Percentiles rank a stretch among this genome's conserved stretches.
phyloP scores from a whole-genome alignment of 2,113 vertebrate genomes.

The Aspidoscelis tigris region DNA sequence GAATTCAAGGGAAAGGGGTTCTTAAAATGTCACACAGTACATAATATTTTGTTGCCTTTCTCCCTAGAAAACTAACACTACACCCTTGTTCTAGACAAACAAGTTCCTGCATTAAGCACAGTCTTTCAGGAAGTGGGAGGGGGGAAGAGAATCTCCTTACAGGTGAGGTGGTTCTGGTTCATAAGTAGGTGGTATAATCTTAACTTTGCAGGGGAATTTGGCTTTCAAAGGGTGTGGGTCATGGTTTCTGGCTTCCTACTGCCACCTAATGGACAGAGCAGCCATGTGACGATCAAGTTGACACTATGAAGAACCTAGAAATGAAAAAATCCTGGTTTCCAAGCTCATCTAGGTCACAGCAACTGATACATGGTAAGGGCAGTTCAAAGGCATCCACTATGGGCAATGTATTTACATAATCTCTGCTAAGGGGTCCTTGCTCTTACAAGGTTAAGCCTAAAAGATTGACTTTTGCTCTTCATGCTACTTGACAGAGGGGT shows the following conservation, averaged over 20 bases:
- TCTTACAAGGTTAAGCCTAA: background rate
- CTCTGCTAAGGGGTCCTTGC: background rate
- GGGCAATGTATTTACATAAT: slow-evolving; percentile 2
- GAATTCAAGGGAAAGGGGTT: background rate
- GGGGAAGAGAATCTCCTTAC: background rate
- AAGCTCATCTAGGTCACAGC: background rate
- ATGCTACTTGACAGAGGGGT: background rate
- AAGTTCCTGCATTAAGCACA: background rate
- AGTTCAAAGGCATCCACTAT: slow-evolving; percentile 29
- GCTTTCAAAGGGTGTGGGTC: background rate
- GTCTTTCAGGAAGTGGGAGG: background rate
- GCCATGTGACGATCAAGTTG: background rate
- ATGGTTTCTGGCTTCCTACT: background rate
- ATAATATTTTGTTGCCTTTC: background rate
- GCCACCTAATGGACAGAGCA: slow-evolving; percentile 25
- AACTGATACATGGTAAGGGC: background rate
- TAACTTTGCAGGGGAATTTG: background rate
- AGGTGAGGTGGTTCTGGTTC: background rate
- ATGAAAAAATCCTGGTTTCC: rapidly evolving
- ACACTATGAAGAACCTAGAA: background rate
- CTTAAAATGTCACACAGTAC: background rate
- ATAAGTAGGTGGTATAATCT: background rate
- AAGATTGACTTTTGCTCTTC: slow-evolving; percentile 10
- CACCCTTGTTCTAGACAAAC: background rate
- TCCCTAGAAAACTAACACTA: background rate